phyloP scores from a whole-genome alignment of 2,113 vertebrate species.

The Lutjanus erythropterus region DNA sequence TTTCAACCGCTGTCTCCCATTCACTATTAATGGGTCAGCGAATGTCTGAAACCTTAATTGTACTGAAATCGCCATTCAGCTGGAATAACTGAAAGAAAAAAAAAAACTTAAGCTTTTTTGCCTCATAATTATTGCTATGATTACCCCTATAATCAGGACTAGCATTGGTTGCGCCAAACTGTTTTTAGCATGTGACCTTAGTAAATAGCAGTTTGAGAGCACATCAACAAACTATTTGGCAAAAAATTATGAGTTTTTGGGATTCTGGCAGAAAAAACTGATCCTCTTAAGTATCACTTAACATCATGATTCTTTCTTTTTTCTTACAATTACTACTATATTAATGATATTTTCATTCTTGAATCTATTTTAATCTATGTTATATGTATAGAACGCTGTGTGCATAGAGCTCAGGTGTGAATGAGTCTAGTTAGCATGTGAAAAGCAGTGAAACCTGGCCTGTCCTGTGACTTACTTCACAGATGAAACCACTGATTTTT shows the following conservation, averaged over 20 bases:
- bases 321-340: too few relatives aligned
- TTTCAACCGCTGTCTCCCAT: conserved; percentile 2
- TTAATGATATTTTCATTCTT: too few relatives aligned
- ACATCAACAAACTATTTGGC: neutral
- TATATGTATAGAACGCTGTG: too few relatives aligned
- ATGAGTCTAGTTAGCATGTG: too few relatives aligned
- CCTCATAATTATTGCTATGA: neutral
- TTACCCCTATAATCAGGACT: neutral
- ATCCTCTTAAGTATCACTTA: too few relatives aligned
- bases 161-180: neutral
- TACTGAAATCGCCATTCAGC: conserved; percentile 14
- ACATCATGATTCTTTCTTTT: too few relatives aligned
- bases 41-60: conserved; percentile 18
- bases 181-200: neutral
- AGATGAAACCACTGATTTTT: too few relatives aligned
- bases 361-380: too few relatives aligned
- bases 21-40: conserved; percentile 17
- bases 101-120: neutral
- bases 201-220: conserved; percentile 33
- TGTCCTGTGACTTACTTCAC: too few relatives aligned
- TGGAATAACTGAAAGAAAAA: neutral
- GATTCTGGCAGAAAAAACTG: too few relatives aligned
- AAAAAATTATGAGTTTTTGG: conserved; percentile 48
- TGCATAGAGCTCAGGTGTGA: too few relatives aligned
- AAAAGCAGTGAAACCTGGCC: too few relatives aligned